Conservation (phyloP, 2,888 invertebrate species). For the Bembecia ichneumoniformis region DNA sequence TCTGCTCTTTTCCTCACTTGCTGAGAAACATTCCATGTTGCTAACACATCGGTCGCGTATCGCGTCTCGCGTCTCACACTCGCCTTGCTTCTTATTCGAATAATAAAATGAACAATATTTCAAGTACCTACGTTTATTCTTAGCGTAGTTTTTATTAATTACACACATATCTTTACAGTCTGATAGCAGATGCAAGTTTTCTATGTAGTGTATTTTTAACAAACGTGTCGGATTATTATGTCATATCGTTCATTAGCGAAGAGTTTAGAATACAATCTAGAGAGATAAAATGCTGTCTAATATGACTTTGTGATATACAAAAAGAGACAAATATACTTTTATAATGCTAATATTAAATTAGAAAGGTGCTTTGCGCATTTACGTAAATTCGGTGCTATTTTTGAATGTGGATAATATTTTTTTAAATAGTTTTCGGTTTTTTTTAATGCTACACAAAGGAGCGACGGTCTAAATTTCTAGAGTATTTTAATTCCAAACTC, state of each 20-base stretch:
- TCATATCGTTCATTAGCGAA: constrained; percentile 24
- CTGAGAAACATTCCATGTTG: constrained; percentile 65
- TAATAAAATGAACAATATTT: constrained; percentile 62
- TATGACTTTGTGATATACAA: too few species aligned
- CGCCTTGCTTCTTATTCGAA: constrained; percentile 29
- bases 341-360: too few species aligned
- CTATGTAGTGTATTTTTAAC: constrained; percentile 64
- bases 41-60: constrained; percentile 27
- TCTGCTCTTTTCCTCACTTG: neutral
- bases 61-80: constrained; percentile 13
- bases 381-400: too few species aligned
- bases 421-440: too few species aligned
- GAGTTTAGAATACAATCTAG: too few species aligned
- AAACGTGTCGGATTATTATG: constrained; percentile 58
- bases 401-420: too few species aligned
- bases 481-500: too few species aligned
- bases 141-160: constrained; percentile 58
- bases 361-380: too few species aligned
- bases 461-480: too few species aligned
- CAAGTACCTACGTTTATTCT: constrained; percentile 55
- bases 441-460: too few species aligned
- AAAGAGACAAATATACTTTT: too few species aligned
- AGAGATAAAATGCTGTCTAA: too few species aligned
- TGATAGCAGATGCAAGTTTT: constrained; percentile 68
- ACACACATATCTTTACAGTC: constrained; percentile 66